These are phyloP conservation scores for Drosophila rellima DNA, from an alignment of 2,888 invertebrate genomes.

Conservation along the genomic window DNA sequence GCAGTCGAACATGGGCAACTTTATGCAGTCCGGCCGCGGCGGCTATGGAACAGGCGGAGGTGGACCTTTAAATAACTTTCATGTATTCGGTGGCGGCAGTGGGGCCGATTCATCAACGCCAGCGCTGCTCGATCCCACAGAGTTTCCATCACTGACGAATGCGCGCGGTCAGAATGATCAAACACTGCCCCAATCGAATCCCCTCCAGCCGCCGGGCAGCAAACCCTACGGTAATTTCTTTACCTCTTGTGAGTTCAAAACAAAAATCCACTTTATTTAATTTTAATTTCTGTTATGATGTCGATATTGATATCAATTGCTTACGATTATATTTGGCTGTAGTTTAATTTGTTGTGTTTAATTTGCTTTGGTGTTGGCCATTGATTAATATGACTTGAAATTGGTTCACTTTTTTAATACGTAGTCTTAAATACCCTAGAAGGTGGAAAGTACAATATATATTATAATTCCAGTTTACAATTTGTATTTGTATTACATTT, in stretches of 20 bases:
- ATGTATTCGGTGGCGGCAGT: slow-evolving; percentile 92
- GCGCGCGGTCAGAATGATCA: slow-evolving; percentile 93
- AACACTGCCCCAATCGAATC: slow-evolving; percentile 91
- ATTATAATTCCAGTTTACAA: neutral
- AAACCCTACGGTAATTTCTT: slow-evolving; percentile 94
- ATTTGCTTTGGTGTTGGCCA: slow-evolving; percentile 25
- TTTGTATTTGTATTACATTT: neutral
- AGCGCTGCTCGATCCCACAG: slow-evolving; percentile 95
- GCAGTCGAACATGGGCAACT: slow-evolving; percentile 89
- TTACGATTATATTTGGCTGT: slow-evolving; percentile 24
- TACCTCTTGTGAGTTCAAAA: slow-evolving; percentile 86
- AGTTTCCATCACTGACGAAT: slow-evolving; percentile 95
- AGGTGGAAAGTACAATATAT: neutral
- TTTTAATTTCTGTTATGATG: slow-evolving; percentile 60
- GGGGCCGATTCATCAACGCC: slow-evolving; percentile 90
- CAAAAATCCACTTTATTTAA: slow-evolving; percentile 73
- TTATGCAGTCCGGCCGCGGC: slow-evolving; percentile 88
- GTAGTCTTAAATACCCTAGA: neutral
- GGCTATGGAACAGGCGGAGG: slow-evolving; percentile 87
- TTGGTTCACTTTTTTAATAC: neutral
- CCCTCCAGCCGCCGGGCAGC: slow-evolving; percentile 95
- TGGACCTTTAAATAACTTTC: slow-evolving; percentile 90
- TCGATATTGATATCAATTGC: slow-evolving; percentile 27
- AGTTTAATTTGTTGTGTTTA: slow-evolving; percentile 18
- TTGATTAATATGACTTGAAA: neutral